Conservation (phyloP, 2,888 invertebrate species). For the Synanthedon tipuliformis region DNA sequence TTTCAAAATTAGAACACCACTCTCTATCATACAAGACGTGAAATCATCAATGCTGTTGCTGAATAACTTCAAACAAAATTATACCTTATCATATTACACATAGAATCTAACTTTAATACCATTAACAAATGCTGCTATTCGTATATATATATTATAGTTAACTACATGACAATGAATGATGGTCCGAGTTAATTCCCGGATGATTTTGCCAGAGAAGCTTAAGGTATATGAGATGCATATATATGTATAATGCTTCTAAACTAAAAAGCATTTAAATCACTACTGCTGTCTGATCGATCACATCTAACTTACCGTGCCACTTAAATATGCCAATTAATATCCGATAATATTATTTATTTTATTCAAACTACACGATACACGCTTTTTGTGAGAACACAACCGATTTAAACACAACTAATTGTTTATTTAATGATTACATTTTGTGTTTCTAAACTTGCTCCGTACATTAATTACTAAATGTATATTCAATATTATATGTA, state of each 20-base stretch:
- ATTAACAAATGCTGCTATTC: slow-evolving; percentile 34
- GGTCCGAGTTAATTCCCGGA: slow-evolving; percentile 38
- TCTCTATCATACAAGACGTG: background rate
- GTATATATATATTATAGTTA: slow-evolving; percentile 18
- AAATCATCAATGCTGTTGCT: background rate
- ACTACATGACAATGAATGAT: slow-evolving; percentile 55
- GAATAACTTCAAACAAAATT: background rate
- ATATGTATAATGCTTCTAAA: slow-evolving; percentile 51
- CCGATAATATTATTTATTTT: slow-evolving; percentile 35
- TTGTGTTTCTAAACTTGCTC: too few species aligned
- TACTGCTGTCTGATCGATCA: slow-evolving; percentile 48
- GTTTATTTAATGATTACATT: background rate
- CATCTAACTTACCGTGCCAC: slow-evolving; percentile 61
- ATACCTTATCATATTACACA: background rate
- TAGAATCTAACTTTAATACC: slow-evolving; percentile 34
- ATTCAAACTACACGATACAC: slow-evolving; percentile 37
- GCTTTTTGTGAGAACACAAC: slow-evolving; percentile 31
- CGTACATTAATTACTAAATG: too few species aligned
- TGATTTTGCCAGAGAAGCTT: slow-evolving; percentile 39
- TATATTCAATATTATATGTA: too few species aligned
- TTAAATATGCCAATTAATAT: slow-evolving; percentile 50
- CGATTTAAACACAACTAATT: slow-evolving; percentile 10
- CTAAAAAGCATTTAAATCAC: slow-evolving; percentile 56
- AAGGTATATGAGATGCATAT: slow-evolving; percentile 34
- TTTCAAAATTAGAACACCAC: too few species aligned